A percentile compares a stretch with the other conserved stretches of the same genome.
Evolutionary conservation across 2,113 vertebrate genomes (phyloP).

Genomic region (Petromus typicus): DNA sequence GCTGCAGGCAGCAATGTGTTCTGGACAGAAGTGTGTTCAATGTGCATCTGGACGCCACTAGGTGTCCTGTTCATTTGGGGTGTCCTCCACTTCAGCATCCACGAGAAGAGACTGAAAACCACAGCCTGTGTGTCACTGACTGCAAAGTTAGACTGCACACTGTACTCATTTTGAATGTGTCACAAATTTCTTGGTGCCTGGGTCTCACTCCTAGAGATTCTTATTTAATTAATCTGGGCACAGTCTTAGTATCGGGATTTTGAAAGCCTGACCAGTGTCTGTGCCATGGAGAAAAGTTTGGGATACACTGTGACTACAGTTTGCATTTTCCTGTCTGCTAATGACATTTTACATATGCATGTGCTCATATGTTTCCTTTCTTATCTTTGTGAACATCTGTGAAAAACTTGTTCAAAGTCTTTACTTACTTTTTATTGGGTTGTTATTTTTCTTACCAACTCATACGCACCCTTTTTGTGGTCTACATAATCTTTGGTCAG

Average conservation of each 20-base stretch:
- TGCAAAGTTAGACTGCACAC: neutral
- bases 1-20: neutral
- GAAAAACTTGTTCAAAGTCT: neutral
- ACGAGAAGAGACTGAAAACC: neutral
- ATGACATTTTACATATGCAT: neutral
- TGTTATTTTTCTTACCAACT: neutral
- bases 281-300: neutral
- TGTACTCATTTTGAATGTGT: neutral
- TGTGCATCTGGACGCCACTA: neutral
- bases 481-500: neutral
- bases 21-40: neutral
- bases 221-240: neutral
- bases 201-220: neutral
- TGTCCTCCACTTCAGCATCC: neutral
- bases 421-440: neutral
- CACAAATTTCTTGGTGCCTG: neutral
- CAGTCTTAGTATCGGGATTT: neutral
- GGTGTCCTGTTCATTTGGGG: neutral
- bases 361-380: neutral
- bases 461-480: neutral
- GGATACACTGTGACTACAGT: neutral
- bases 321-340: neutral
- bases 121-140: neutral
- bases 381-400: neutral
- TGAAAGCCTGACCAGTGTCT: neutral